A percentile compares a stretch with the other conserved stretches of the same genome.
Evolutionary conservation across 2,113 vertebrate genomes (phyloP).

Genomic region (Semnornis frantzii): DNA sequence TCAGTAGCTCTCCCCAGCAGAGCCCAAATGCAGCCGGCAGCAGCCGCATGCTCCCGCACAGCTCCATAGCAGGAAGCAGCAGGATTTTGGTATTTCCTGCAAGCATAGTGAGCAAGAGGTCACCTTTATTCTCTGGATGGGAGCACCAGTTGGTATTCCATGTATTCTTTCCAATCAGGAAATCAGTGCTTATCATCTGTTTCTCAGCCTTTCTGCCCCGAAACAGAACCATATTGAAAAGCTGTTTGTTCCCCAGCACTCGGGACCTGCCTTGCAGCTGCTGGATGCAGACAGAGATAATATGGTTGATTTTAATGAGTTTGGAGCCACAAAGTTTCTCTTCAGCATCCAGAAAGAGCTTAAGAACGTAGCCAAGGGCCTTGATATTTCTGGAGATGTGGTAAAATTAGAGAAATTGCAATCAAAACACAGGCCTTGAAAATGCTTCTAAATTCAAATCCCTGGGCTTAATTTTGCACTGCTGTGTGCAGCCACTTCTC

Average conservation of each 20-base stretch:
- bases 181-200: neutral
- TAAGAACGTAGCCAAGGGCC: slow-evolving; percentile 52
- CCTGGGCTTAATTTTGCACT: neutral
- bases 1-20: fast-evolving
- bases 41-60: fast-evolving
- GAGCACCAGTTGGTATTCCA: neutral
- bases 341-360: slow-evolving; percentile 65
- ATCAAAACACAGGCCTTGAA: neutral
- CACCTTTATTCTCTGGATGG: neutral
- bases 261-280: slow-evolving; percentile 54
- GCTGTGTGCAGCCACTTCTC: neutral
- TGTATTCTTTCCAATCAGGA: neutral
- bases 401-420: slow-evolving; percentile 31
- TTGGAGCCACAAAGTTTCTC: slow-evolving; percentile 62
- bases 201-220: neutral
- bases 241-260: slow-evolving; percentile 57
- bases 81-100: slow-evolving; percentile 3
- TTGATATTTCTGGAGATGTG: slow-evolving; percentile 47
- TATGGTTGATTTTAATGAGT: neutral
- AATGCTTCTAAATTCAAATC: neutral
- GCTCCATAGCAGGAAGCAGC: neutral
- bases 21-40: neutral
- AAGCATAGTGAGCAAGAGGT: fast-evolving
- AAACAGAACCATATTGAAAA: slow-evolving; percentile 54
- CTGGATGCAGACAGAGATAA: slow-evolving; percentile 7